phyloP scores from a whole-genome alignment of 2,888 invertebrate species.

The Hirtodrosophila confusa region DNA sequence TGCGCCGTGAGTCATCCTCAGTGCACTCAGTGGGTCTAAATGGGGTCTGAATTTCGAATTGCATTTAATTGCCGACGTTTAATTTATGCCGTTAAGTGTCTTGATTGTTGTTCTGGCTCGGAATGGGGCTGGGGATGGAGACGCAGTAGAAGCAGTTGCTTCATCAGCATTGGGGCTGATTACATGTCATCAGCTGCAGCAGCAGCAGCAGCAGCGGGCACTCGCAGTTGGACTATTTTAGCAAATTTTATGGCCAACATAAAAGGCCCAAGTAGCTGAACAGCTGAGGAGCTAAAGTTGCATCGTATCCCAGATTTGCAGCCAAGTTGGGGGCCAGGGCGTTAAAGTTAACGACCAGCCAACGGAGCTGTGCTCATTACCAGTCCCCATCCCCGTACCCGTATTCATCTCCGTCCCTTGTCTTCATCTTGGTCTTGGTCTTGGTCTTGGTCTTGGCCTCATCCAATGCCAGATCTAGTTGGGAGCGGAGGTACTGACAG shows the following conservation, averaged over 20 bases:
- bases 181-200: constrained; percentile 55
- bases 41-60: constrained; percentile 49
- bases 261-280: constrained; percentile 38
- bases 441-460: constrained; percentile 2
- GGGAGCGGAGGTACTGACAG: constrained; percentile 1
- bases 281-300: constrained; percentile 31
- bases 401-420: neutral
- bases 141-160: constrained; percentile 2
- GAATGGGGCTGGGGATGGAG: neutral
- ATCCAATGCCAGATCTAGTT: constrained; percentile 12
- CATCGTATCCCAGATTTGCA: constrained; percentile 37
- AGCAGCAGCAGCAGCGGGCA: too few relatives aligned
- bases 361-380: constrained; percentile 46
- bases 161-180: constrained; percentile 41
- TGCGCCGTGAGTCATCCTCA: constrained; percentile 29
- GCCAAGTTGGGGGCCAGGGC: constrained; percentile 33
- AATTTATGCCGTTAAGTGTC: constrained; percentile 54
- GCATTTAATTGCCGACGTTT: constrained; percentile 62
- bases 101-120: constrained; percentile 43
- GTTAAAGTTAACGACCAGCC: constrained; percentile 58
- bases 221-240: constrained; percentile 52
- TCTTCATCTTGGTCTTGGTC: neutral
- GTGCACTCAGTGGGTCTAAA: constrained; percentile 32
- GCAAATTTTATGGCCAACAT: constrained; percentile 59
- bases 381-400: constrained; percentile 4